Conservation (phyloP, 2,797 vertebrate species). For the Coranthus polyacanthus region DNA sequence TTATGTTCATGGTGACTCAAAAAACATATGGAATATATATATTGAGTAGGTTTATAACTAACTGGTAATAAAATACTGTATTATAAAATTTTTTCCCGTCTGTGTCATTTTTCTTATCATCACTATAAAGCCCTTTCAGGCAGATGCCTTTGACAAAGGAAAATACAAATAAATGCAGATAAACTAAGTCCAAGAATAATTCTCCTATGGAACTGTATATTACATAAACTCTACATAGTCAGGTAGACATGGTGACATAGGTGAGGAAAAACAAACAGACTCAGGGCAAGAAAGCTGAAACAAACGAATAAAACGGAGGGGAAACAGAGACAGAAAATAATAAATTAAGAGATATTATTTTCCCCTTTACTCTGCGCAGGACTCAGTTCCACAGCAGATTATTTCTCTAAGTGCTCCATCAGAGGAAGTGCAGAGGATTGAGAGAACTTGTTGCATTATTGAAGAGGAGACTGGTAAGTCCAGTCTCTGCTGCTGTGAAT, state of each 20-base stretch:
- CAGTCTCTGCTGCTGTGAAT: constrained; percentile 47
- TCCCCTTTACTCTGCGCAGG: neutral
- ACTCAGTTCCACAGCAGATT: constrained; percentile 26
- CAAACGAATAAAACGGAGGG: constrained; percentile 14
- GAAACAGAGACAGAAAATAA: constrained; percentile 30
- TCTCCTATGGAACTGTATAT: constrained; percentile 30
- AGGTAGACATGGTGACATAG: constrained; percentile 3
- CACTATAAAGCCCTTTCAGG: neutral
- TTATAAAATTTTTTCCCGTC: neutral
- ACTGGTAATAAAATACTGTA: too few species aligned
- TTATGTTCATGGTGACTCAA: too few species aligned
- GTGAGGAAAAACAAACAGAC: constrained; percentile 21
- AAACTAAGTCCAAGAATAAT: constrained; percentile 61
- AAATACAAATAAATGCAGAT: neutral
- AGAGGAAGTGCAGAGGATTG: constrained; percentile 27
- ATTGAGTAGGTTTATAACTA: too few species aligned
- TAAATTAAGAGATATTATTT: constrained; percentile 17
- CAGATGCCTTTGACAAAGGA: too few species aligned
- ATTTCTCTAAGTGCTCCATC: constrained; percentile 25
- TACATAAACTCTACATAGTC: constrained; percentile 17
- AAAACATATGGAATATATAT: too few species aligned
- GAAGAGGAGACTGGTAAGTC: constrained; percentile 50
- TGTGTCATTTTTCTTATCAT: too few species aligned
- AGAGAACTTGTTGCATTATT: constrained; percentile 70
- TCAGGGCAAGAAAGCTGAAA: constrained; percentile 7